Conservation (phyloP, 1,140 invertebrate species). For the Megalonaias nervosa region DNA sequence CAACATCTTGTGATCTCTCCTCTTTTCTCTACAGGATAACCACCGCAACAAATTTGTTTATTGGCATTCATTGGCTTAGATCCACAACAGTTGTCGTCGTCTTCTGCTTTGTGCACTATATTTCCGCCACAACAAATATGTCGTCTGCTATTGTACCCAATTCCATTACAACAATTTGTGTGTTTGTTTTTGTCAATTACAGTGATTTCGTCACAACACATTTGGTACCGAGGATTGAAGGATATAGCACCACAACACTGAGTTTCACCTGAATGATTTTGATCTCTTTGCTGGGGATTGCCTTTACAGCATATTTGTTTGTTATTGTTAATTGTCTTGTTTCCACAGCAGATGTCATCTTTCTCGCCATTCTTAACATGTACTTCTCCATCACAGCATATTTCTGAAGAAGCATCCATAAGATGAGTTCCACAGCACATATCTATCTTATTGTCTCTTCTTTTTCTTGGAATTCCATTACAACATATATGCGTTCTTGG, state of each 20-base stretch:
- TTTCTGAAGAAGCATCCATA: constrained; percentile 2
- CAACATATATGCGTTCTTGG: constrained; percentile 20
- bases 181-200: background rate
- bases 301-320: constrained; percentile 21
- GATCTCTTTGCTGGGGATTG: background rate
- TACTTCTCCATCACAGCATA: constrained; percentile 13
- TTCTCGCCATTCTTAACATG: background rate
- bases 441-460: constrained; percentile 4
- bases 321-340: constrained; percentile 10
- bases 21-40: background rate
- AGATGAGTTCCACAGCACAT: constrained; percentile 10
- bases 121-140: constrained; percentile 20
- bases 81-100: constrained; percentile 19
- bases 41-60: constrained; percentile 15
- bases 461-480: background rate
- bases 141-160: constrained; percentile 6
- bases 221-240: constrained; percentile 6
- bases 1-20: constrained; percentile 2
- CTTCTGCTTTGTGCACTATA: background rate
- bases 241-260: constrained; percentile 15
- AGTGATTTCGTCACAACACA: constrained; percentile 5
- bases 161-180: constrained; percentile 11
- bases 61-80: constrained; percentile 4
- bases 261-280: background rate
- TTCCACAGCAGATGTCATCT: constrained; percentile 20